Conservation (phyloP, 2,797 vertebrate species). For the Mionectes olivaceus region DNA sequence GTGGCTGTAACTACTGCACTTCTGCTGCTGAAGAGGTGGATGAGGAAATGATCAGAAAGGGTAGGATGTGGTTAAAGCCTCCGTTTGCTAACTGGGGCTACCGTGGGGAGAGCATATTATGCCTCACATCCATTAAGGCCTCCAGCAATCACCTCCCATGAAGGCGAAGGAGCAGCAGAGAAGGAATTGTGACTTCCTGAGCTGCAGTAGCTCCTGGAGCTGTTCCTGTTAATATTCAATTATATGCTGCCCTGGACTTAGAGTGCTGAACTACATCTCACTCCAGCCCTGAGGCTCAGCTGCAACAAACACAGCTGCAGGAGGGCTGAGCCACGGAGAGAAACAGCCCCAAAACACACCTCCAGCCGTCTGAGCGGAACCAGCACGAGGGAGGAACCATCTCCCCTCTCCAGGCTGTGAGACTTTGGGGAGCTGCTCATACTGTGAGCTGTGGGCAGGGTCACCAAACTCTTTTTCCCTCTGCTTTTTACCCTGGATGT, state of each 20-base stretch:
- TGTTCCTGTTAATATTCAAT: conserved; percentile 55
- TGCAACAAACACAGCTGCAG: conserved; percentile 47
- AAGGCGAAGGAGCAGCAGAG: not conserved
- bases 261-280: not conserved
- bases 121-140: conserved; percentile 38
- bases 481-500: not conserved
- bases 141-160: conserved; percentile 40
- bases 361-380: not conserved
- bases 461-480: not conserved
- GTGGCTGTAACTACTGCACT: not conserved
- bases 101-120: conserved; percentile 18
- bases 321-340: conserved; percentile 18
- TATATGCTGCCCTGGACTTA: not conserved
- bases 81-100: conserved; percentile 48
- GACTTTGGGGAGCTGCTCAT: not conserved
- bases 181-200: conserved; percentile 48
- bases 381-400: not conserved
- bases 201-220: conserved; percentile 18
- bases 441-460: not conserved
- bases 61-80: conserved; percentile 70
- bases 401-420: not conserved
- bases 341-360: conserved; percentile 8
- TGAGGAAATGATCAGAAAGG: conserved; percentile 55
- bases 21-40: conserved; percentile 13
- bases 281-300: conserved; percentile 15